These are phyloP conservation scores for Eubasilissa regina DNA, from an alignment of 1,140 invertebrate species.

Conservation along the genomic window DNA sequence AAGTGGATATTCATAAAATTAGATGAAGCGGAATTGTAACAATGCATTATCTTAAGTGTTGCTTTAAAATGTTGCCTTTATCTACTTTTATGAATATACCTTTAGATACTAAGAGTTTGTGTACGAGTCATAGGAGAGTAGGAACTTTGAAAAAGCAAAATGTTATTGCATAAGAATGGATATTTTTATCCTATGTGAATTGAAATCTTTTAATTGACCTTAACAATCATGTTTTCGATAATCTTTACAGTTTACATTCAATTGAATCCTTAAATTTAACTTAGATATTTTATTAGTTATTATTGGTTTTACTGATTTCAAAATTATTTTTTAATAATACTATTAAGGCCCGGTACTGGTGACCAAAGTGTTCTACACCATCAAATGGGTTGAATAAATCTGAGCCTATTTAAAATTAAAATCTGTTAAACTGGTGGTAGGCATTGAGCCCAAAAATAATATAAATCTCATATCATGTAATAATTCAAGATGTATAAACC, in stretches of 20 bases:
- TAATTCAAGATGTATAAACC: too few relatives aligned
- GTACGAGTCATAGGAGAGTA: conserved; percentile 7
- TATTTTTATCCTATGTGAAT: too few relatives aligned
- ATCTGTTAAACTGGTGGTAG: too few relatives aligned
- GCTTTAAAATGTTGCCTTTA: conserved; percentile 22
- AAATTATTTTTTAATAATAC: conserved; percentile 14
- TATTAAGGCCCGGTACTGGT: too few relatives aligned
- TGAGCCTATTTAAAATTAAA: too few relatives aligned
- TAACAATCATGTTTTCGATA: conserved; percentile 4
- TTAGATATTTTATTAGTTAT: conserved; percentile 1
- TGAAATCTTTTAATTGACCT: neutral
- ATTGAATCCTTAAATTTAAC: conserved; percentile 12
- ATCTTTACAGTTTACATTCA: neutral
- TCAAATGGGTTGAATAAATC: too few relatives aligned
- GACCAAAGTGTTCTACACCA: too few relatives aligned
- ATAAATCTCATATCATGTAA: too few relatives aligned
- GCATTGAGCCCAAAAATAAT: too few relatives aligned
- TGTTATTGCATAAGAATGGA: too few relatives aligned
- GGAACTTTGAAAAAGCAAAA: conserved; percentile 8
- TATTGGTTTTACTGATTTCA: neutral
- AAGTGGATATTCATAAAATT: conserved; percentile 49
- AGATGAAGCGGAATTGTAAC: conserved; percentile 34
- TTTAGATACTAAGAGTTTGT: conserved; percentile 37
- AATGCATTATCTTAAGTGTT: neutral
- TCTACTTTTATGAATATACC: conserved; percentile 46